Base-by-base conservation (phyloP, 2,797 vertebrate species). In the Peromyscus melanophrys region DNA sequence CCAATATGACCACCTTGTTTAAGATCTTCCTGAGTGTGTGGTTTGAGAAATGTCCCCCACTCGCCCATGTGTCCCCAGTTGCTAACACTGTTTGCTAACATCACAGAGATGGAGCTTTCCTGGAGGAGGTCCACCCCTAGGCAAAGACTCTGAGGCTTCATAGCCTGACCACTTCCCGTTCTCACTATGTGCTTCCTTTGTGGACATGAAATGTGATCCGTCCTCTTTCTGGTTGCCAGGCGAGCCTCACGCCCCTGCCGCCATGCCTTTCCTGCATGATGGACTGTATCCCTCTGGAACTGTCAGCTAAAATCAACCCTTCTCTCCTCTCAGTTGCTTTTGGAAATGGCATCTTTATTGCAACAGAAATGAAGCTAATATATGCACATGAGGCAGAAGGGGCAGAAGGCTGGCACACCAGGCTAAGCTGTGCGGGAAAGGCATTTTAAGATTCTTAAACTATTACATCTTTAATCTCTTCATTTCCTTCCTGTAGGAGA, bases 401-500 rank as follows among this genome's bases (percentile, higher is more conserved):
- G 1, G 10, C 55, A 19, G 92, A 43, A 19, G 49, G 12, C 59
- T 17, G 2, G 27, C 21, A 0, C 4, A 2, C 37, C 0, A 4
- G 19, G 23, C 52, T n/a, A 23, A 31, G 23, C 83, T 9, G 7
- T 11, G 31, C 57, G 75, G 31, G 55, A 1, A 1, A 59, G 57
- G 67, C 14, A 2, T 63, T 43, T 25, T 23, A 85, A 92, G 93
- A 90, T 49, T 43, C 83, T 76, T 63, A 93, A 92, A 87, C 57
- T 27, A 52, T 46, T n/a, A 63, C 67, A 75, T 71, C 92, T 92
- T 89, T 88, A 91, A 73, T 87, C 69, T 94, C 82, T 95, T 94
- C 65, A 82, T 91, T 97, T 96, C 82, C 95, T 89, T 83, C 89
- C 91, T 82, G 27, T 71, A 27, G 12, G 59, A 96, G 81, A 92